Evolutionary conservation across 2,888 invertebrate genomes (phyloP).

Genomic region (Chydorus sphaericus): DNA sequence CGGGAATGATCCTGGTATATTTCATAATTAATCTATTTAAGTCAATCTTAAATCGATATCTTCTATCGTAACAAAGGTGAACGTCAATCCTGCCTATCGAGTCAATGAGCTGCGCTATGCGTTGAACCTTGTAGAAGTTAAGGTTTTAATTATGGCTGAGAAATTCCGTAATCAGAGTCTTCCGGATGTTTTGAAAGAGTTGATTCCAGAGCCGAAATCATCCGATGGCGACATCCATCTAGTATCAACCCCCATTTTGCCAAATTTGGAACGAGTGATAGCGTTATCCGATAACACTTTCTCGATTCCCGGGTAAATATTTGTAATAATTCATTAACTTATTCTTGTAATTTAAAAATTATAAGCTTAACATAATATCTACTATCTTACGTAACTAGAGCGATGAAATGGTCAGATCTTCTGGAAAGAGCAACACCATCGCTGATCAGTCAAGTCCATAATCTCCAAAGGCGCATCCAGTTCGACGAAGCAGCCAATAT

Average conservation of each 20-base stretch:
- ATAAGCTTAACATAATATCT: neutral
- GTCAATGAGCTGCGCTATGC: slow-evolving; percentile 52
- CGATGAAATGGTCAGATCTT: slow-evolving; percentile 32
- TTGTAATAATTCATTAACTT: neutral
- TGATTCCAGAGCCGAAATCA: slow-evolving; percentile 42
- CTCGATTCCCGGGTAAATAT: too few species aligned
- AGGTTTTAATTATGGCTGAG: slow-evolving; percentile 47
- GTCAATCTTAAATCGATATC: slow-evolving; percentile 12
- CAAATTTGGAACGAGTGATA: neutral
- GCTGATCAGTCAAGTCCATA: slow-evolving; percentile 25
- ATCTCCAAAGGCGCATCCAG: slow-evolving; percentile 39
- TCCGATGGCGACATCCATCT: too few species aligned
- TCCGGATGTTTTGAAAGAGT: slow-evolving; percentile 41
- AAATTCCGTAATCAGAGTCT: slow-evolving; percentile 48
- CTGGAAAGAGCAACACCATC: slow-evolving; percentile 30
- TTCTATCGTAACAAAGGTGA: slow-evolving; percentile 38
- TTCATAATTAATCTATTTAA: neutral
- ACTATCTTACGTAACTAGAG: slow-evolving; percentile 30
- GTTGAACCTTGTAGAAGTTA: slow-evolving; percentile 50
- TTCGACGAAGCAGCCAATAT: slow-evolving; percentile 57
- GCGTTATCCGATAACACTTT: neutral
- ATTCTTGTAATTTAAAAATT: neutral
- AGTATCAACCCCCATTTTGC: neutral
- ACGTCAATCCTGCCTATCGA: slow-evolving; percentile 61
- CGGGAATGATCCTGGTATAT: slow-evolving; percentile 52